Evolutionary conservation across 2,113 vertebrate species (phyloP).

Genomic region (Gymnocephalus cernua): DNA sequence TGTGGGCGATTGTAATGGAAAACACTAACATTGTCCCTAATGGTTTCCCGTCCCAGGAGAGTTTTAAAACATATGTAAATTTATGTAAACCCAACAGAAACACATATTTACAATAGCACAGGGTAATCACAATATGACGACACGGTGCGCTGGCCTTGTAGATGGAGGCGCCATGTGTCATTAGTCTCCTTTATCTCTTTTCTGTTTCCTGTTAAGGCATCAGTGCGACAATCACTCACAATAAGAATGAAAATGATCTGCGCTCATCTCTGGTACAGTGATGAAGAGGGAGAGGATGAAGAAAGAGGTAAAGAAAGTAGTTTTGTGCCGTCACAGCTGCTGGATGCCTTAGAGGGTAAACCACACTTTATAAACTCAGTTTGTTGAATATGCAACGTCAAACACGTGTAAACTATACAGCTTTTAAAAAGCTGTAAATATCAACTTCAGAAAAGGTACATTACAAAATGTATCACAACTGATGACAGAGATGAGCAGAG

Average conservation of each 20-base stretch:
- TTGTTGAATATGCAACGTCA: neutral
- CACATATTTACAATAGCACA: conserved; percentile 85
- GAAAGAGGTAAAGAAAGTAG: neutral
- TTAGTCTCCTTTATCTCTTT: conserved; percentile 87
- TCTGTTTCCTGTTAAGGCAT: conserved; percentile 83
- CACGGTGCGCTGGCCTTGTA: conserved; percentile 83
- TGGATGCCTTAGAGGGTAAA: neutral
- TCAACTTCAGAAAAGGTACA: neutral
- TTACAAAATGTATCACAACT: neutral
- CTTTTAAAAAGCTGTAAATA: neutral
- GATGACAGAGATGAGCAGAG: neutral
- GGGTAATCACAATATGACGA: conserved; percentile 87
- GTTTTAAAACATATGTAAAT: conserved; percentile 80
- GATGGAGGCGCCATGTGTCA: conserved; percentile 90
- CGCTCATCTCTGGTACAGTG: conserved; percentile 79
- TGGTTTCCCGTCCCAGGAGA: conserved; percentile 76
- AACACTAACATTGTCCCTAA: conserved; percentile 75
- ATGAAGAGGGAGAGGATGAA: conserved; percentile 32
- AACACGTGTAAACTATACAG: neutral
- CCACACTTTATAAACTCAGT: neutral
- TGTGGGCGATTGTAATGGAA: conserved; percentile 68
- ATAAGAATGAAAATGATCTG: conserved; percentile 84
- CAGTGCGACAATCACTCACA: conserved; percentile 86
- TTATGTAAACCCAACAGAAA: conserved; percentile 82
- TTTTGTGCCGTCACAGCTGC: neutral